phyloP scores from a whole-genome alignment of 2,113 vertebrate species.

The Capreolus pygargus region DNA sequence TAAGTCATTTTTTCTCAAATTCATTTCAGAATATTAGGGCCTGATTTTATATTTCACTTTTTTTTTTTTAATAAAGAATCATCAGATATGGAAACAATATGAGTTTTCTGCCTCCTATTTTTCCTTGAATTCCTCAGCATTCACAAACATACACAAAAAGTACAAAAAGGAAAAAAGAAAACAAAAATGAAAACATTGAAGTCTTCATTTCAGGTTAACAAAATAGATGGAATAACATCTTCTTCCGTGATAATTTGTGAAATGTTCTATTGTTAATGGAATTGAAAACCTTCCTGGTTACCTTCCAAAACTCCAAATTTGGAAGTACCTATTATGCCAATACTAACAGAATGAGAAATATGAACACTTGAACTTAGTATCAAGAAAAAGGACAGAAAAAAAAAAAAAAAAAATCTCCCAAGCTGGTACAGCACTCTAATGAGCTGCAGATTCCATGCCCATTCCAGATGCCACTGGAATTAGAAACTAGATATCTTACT shows the following conservation, averaged over 20 bases:
- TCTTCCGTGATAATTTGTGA: slow-evolving; percentile 13
- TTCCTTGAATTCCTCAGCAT: background rate
- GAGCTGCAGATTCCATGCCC: slow-evolving; percentile 44
- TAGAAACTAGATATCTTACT: slow-evolving; percentile 32
- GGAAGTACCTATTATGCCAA: background rate
- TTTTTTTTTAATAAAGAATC: background rate
- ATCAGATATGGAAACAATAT: background rate
- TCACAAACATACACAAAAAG: background rate
- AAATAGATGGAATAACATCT: background rate
- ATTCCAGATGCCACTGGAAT: background rate
- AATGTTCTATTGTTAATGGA: background rate
- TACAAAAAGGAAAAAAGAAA: background rate
- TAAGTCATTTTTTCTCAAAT: background rate
- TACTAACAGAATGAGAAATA: slow-evolving; percentile 42
- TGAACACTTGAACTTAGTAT: slow-evolving; percentile 29
- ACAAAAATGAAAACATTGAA: background rate
- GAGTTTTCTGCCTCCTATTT: background rate
- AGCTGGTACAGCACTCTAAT: slow-evolving; percentile 30
- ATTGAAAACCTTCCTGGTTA: background rate
- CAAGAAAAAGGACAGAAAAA: background rate
- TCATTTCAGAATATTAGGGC: background rate
- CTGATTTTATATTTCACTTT: background rate
- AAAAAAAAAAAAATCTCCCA: background rate
- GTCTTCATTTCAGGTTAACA: background rate
- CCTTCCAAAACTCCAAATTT: slow-evolving; percentile 16